A percentile compares a stretch with the other conserved stretches of the same genome.
Evolutionary conservation across 2,113 vertebrate species (phyloP).

Genomic region (Misgurnus mizolepis): DNA sequence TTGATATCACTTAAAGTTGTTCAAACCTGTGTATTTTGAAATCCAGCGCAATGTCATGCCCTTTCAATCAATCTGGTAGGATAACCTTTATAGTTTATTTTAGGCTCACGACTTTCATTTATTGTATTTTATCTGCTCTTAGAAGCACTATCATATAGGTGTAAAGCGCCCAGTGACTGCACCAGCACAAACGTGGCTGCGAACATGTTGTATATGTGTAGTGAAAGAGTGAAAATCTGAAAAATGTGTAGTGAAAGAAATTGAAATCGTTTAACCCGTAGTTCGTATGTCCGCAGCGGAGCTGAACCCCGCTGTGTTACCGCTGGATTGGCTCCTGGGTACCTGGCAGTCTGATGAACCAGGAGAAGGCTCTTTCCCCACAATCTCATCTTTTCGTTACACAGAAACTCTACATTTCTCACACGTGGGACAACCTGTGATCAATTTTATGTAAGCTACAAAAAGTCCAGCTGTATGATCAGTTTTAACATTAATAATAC

Average conservation of each 20-base stretch:
- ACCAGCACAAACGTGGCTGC: neutral
- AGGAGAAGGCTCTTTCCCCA: conserved; percentile 82
- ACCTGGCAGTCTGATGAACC: conserved; percentile 89
- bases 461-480: neutral
- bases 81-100: neutral
- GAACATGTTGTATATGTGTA: neutral
- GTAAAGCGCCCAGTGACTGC: neutral
- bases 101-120: neutral
- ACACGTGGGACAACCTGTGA: conserved; percentile 79
- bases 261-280: neutral
- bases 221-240: no score
- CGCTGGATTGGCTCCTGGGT: conserved; percentile 93
- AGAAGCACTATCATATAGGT: no score
- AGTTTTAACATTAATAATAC: no score
- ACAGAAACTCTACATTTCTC: conserved; percentile 85
- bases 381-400: conserved; percentile 86
- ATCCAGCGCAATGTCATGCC: conserved; percentile 62
- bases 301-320: conserved; percentile 79
- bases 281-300: conserved; percentile 62
- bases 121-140: neutral
- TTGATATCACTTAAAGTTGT: no score
- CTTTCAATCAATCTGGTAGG: conserved; percentile 62
- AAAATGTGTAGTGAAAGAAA: no score
- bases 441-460: conserved; percentile 81
- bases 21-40: neutral